phyloP scores from a whole-genome alignment of 2,113 vertebrate genomes.

The Psittacus erithacus region DNA sequence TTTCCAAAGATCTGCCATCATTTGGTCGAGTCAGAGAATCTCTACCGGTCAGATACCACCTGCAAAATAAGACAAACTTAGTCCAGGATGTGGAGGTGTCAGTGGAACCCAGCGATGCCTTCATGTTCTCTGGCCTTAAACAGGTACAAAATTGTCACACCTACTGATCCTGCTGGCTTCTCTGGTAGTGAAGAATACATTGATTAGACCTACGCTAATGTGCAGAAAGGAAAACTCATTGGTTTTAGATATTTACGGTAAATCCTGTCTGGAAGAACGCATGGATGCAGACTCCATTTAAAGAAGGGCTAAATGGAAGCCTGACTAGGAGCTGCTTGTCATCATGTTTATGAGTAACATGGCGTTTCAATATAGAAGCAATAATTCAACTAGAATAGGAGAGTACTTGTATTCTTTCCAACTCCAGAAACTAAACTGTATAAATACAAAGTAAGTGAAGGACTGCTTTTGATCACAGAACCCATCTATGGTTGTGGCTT shows the following conservation, averaged over 20 bases:
- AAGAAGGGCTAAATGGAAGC: not conserved
- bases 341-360: rapidly evolving
- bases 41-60: slow-evolving; percentile 89
- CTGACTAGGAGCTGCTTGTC: not conserved
- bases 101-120: slow-evolving; percentile 95
- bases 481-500: not conserved
- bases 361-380: not conserved
- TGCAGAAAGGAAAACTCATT: not conserved
- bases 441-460: not conserved
- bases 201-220: not conserved
- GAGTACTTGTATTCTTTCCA: not conserved
- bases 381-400: not conserved
- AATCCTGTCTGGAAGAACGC: not conserved
- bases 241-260: not conserved
- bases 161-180: not conserved
- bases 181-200: not conserved
- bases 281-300: not conserved
- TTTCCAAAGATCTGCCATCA: slow-evolving; percentile 87
- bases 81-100: slow-evolving; percentile 96
- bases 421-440: not conserved
- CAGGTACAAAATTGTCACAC: slow-evolving; percentile 80
- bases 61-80: slow-evolving; percentile 89
- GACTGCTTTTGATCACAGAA: not conserved
- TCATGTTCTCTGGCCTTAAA: slow-evolving; percentile 99
- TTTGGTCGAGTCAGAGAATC: slow-evolving; percentile 95